These are phyloP conservation scores for Castor canadensis DNA, from an alignment of 2,113 vertebrate genomes.

Conservation along the genomic window DNA sequence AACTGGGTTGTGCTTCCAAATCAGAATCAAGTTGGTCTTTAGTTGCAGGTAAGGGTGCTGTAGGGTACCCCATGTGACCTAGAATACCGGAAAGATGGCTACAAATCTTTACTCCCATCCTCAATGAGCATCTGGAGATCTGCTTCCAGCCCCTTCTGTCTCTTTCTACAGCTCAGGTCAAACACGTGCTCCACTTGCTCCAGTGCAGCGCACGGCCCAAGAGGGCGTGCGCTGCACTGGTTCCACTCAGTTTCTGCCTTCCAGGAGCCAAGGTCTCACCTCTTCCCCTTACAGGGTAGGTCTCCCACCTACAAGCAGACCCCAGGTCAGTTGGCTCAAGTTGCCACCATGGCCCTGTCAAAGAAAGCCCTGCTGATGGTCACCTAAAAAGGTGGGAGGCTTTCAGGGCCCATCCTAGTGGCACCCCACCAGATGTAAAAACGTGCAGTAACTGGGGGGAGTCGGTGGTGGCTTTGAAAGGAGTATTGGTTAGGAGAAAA, in stretches of 20 bases:
- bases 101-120: not conserved
- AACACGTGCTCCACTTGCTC: not conserved
- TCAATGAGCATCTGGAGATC: not conserved
- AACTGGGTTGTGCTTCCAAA: not conserved
- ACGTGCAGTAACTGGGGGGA: not conserved
- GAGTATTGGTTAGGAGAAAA: not conserved
- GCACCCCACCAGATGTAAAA: not conserved
- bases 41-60: not conserved
- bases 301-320: not conserved
- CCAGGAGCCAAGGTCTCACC: not conserved
- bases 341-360: not conserved
- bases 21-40: not conserved
- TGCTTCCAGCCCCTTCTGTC: too few species aligned
- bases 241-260: too few species aligned
- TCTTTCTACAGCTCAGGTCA: not conserved
- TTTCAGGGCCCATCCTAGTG: not conserved
- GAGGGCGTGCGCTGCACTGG: too few species aligned
- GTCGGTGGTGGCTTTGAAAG: not conserved
- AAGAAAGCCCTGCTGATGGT: not conserved
- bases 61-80: not conserved
- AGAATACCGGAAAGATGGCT: not conserved
- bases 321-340: not conserved
- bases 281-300: rapidly evolving
- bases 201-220: too few species aligned
- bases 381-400: not conserved